Evolutionary conservation across 2,113 vertebrate genomes (phyloP).

Genomic region (Dromaius novaehollandiae): DNA sequence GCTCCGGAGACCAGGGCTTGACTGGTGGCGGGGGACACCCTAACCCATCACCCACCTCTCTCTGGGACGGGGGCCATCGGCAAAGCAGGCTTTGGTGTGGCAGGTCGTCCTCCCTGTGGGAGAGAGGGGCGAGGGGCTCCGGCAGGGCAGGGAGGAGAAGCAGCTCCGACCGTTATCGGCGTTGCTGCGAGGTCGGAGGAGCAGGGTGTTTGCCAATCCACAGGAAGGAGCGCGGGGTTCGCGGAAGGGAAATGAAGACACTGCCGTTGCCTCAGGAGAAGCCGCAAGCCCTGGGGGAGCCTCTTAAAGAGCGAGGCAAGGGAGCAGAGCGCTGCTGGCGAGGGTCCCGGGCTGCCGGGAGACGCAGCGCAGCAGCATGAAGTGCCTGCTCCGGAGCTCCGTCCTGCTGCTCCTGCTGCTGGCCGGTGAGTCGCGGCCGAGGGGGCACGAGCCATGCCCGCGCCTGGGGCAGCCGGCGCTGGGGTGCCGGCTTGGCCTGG

Average conservation of each 20-base stretch:
- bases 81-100: background rate
- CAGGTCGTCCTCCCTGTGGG: background rate
- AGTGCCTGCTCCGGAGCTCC: background rate
- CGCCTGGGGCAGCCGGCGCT: too few relatives aligned
- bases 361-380: background rate
- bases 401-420: background rate
- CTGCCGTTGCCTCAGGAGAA: background rate
- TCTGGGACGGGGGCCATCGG: background rate
- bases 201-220: background rate
- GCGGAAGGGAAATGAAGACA: conserved; percentile 3
- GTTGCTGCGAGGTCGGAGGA: background rate
- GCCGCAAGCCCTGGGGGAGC: background rate
- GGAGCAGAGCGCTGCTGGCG: background rate
- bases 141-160: accelerated
- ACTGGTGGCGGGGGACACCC: background rate
- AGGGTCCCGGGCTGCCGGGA: background rate
- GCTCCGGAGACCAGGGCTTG: background rate
- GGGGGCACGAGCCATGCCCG: accelerated
- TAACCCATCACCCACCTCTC: accelerated
- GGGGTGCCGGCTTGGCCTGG: background rate
- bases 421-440: background rate
- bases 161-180: accelerated
- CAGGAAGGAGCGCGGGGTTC: background rate
- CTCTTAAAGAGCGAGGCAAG: background rate
- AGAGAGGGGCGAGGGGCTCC: too few relatives aligned